Base-by-base conservation (phyloP, 2,888 invertebrate genomes). In the Agrilus biguttatus region DNA sequence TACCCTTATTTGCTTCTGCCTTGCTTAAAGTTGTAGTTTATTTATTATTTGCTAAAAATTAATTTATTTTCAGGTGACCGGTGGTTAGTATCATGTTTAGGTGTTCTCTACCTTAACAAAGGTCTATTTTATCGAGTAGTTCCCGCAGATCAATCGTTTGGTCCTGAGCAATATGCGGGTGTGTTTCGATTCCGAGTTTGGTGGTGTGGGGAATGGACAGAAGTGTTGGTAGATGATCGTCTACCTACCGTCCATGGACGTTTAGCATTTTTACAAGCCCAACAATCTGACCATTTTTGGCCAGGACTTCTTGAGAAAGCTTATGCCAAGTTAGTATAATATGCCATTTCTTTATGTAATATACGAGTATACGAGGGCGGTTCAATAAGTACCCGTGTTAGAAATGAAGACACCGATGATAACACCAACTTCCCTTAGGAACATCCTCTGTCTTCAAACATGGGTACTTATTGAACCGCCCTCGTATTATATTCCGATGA, bases 201-300 rank as follows among this genome's bases (percentile, higher is more conserved):
- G 90, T 90, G 90, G 88, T 89, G 88, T 58, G 91, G 90, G 5
- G 85, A 89, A 60, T 92, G 91, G 91, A 79, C 83, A 21, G 91
- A 91, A 62, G 84, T 85, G 32, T 70, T 90, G 40, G 87, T 92
- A 14, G 91, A 92, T 62, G 92, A 92, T 64, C 75, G 88, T 17
- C 71, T 92, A 46, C 91, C 91, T 6, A 89, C 89, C 0, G 86
- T 90, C 36, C 84, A 87, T 60, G 88, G 87, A 8, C 77, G 83
- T 50, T 71, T 91, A 47, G 87, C 88, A 34, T 92, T 92, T 65
- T 73, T 90, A 47, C 90, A 91, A 63, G 78, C 84, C 36, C 79
- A 80, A 50, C 73, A 79, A 51, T 79, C 83, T 1, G 83, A 85
- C 52, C 85, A 88, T 59, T 85, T 84, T 60, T 92, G 91, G 91